Conservation (phyloP, 2,888 invertebrate species). For the Ochropleura leucogaster region DNA sequence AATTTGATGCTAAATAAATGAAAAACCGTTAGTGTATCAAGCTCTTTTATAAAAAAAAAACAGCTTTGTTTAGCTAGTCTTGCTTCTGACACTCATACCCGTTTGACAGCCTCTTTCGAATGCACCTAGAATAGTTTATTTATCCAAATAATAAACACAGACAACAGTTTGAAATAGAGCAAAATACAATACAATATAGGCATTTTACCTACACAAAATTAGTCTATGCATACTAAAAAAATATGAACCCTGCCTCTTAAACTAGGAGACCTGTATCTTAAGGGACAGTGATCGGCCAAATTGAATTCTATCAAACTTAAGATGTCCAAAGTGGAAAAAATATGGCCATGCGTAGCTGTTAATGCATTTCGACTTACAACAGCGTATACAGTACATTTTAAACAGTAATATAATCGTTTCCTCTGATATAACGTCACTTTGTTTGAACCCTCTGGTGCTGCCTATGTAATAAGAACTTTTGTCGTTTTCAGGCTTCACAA, state of each 20-base stretch:
- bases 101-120: background rate
- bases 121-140: background rate
- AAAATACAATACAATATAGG: too few species aligned
- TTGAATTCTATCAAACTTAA: too few species aligned
- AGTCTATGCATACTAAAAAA: too few species aligned
- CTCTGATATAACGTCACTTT: background rate
- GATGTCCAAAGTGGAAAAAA: too few species aligned
- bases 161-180: too few species aligned
- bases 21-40: background rate
- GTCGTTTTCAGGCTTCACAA: slow-evolving; percentile 77
- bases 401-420: background rate
- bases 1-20: background rate
- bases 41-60: background rate
- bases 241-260: too few species aligned
- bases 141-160: too few species aligned
- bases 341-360: background rate
- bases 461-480: background rate
- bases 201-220: too few species aligned
- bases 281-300: too few species aligned
- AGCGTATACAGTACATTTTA: background rate
- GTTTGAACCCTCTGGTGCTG: background rate
- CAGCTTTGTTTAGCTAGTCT: background rate
- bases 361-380: background rate
- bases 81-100: background rate
- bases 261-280: too few species aligned